Evolutionary conservation across 1,140 invertebrate species (phyloP), one percentile per base, ranked within the genome.

Genomic region (Drosophila murphyi): DNA sequence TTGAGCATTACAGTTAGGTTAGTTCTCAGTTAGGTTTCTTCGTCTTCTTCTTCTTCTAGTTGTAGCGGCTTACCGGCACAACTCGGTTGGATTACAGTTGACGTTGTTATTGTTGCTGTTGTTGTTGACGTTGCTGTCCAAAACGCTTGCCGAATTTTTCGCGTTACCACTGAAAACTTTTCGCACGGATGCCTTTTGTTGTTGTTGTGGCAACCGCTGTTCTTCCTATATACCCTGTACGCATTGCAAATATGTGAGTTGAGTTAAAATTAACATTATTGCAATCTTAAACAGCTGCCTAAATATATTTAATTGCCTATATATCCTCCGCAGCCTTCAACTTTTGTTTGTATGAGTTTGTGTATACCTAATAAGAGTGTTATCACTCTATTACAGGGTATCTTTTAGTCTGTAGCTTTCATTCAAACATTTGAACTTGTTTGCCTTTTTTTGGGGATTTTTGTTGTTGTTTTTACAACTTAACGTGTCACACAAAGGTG

Each of bases 401-500:
- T 43, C 3, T n/a, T 43, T 4, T n/a, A 43, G 39, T 43, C 39
- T 2, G 4, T 0, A 41, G n/a, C 39, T 41, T 0, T 41, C 1
- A n/a, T 8, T n/a, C 39, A 43, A 43, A 5, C 35, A 37, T 4
- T 43, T 10, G 2, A 7, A n/a, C 39, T 47, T 68, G 37, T 74
- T 32, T 43, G 29, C 12, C 20, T 34, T 10, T 52, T 51, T 43
- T 56, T 50, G 0, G 41, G 41, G 29, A 32, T 63, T 48, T 28
- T 72, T 75, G 20, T 80, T 85, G 77, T 89, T 75, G 51, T 90
- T 88, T 90, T 90, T 75, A 72, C 70, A 88, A 88, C 70, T 89
- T 90, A 90, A 81, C 86, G 86, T 89, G 85, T 88, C 86, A 86
- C 86, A 85, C 85, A 89, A 89, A 90, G 86, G 85, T 89, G 81